Evolutionary conservation across 2,797 vertebrate species (phyloP).

Genomic region (Uromys caudimaculatus): DNA sequence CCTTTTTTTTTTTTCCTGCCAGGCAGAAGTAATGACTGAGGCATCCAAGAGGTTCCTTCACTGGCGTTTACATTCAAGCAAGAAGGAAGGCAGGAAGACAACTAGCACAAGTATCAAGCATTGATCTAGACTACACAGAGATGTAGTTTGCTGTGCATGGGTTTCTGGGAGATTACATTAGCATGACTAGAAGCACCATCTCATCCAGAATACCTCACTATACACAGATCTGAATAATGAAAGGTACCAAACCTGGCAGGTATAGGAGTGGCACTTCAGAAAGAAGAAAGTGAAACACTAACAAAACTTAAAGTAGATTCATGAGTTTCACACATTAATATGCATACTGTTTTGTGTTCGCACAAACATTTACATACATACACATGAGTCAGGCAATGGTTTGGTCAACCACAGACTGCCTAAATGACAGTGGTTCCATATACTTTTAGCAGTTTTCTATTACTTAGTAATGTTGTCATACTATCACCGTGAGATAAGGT

Average conservation of each 20-base stretch:
- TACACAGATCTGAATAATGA: background rate
- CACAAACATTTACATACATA: background rate
- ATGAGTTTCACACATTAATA: background rate
- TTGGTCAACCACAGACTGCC: no score
- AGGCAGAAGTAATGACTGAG: background rate
- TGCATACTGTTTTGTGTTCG: background rate
- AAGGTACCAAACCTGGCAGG: background rate
- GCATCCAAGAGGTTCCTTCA: background rate
- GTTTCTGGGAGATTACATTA: background rate
- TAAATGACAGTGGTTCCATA: background rate
- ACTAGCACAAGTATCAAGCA: background rate
- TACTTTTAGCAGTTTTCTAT: background rate
- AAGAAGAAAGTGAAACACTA: background rate
- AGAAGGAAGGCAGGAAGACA: background rate
- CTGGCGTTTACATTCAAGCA: background rate
- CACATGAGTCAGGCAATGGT: background rate
- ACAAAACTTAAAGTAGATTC: background rate
- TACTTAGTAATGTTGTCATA: background rate
- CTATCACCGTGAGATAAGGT: background rate
- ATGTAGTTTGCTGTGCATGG: background rate
- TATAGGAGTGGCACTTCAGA: background rate
- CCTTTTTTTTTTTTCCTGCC: background rate
- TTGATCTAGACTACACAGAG: background rate
- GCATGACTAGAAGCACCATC: background rate
- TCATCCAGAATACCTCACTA: background rate